Base-by-base conservation (phyloP, 1,140 invertebrate genomes). In the Tenebrio molitor region DNA sequence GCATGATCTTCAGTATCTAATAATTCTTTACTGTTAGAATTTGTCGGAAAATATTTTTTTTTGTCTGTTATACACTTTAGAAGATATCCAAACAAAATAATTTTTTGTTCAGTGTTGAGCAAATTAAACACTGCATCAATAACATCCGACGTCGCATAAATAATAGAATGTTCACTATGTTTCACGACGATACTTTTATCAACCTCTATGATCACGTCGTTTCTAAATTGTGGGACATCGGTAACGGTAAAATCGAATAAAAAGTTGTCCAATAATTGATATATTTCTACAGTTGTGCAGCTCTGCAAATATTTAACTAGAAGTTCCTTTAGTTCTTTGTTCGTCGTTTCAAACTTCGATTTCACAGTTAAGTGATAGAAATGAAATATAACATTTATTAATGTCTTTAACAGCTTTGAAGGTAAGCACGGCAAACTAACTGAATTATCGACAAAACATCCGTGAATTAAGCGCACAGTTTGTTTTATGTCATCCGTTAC, bases 391-490 rank as follows among this genome's bases (percentile, higher is more conserved):
- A 81, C 72, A 14, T 46, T 39, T 14, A 79, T 16, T 58, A 76
- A 33, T 16, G 73, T 69, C 63, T 68, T 74, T 16, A 81, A 36
- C 25, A 78, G 62, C 12, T 69, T 33, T 1, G 74, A 39, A 5
- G 80, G 77, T 14, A 80, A 68, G 44, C 46, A 21, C 6, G 41
- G 12, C 10, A 41, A 34, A 29, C 70, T 63, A 19, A 46, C 42
- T 42, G 39, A 74, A 14, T 64, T 72, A 19, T 74, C 74, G 69
- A 76, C 77, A 66, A 84, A 80, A 76, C 81, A 83, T 4, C 82
- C 79, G 83, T 86, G 81, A 36, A 87, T 69, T 50, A 86, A 73
- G 50, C 84, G 80, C 21, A 87, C 68, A 65, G 79, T 83, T 39
- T 84, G 82, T 72, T 83, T 79, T 12, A 87, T 76, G 78, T 85